Conservation (phyloP, 2,888 invertebrate species). For the Xestia c-nigrum region DNA sequence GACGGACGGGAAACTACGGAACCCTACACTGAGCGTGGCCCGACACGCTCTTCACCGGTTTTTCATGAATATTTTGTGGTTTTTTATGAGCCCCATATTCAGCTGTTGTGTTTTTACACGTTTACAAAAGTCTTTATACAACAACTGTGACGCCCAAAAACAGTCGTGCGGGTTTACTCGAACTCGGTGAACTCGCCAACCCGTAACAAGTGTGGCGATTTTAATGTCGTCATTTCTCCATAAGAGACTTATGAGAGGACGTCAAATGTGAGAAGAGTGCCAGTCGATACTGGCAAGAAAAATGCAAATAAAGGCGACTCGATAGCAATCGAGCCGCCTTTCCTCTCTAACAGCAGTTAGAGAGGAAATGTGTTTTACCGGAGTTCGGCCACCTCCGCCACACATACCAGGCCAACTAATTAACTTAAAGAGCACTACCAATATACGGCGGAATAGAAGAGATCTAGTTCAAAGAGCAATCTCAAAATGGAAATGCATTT, state of each 20-base stretch:
- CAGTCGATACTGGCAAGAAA: neutral
- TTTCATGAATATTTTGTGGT: too few relatives aligned
- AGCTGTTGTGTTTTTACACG: conserved; percentile 6
- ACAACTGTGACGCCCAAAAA: neutral
- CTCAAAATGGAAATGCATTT: conserved; percentile 5
- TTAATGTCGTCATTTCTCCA: neutral
- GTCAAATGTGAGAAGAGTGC: neutral
- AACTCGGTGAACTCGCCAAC: neutral
- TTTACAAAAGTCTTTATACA: neutral
- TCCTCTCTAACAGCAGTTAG: too few relatives aligned
- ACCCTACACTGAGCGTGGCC: too few relatives aligned
- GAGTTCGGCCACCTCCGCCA: neutral
- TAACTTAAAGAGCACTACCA: neutral
- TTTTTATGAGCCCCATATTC: too few relatives aligned
- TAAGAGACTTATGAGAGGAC: neutral
- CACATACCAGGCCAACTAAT: conserved; percentile 20
- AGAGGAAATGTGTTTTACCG: conserved; percentile 2
- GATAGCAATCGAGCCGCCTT: too few relatives aligned
- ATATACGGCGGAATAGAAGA: neutral
- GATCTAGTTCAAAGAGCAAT: neutral
- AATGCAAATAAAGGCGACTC: neutral
- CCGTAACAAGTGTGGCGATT: neutral
- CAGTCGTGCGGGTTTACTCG: too few relatives aligned
- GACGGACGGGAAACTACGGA: too few relatives aligned
- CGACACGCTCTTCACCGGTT: too few relatives aligned